Evolutionary conservation across 2,888 invertebrate genomes (phyloP).

Genomic region (Atrina japonica): DNA sequence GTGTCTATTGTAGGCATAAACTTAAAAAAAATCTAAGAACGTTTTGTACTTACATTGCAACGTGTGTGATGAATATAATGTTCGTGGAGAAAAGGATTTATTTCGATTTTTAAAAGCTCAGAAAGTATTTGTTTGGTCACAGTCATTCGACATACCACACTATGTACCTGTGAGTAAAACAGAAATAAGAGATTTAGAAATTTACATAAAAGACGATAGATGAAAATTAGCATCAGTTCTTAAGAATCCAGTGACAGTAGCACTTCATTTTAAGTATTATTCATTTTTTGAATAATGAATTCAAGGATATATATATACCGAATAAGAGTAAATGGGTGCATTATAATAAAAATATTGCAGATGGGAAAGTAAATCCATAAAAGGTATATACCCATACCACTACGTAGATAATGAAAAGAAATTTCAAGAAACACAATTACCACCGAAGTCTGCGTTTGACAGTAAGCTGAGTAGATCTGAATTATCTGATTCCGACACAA

Average conservation of each 20-base stretch:
- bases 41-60: slow-evolving; percentile 23
- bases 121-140: slow-evolving; percentile 8
- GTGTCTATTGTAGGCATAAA: slow-evolving; percentile 11
- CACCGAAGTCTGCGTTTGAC: no score
- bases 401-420: neutral
- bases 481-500: slow-evolving; percentile 35
- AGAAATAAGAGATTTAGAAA: slow-evolving; percentile 26
- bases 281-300: no score
- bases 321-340: no score
- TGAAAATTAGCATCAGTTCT: slow-evolving; percentile 27
- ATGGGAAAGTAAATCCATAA: slow-evolving; percentile 11
- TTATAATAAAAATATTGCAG: no score
- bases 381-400: slow-evolving; percentile 42
- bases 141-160: slow-evolving; percentile 8
- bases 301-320: no score
- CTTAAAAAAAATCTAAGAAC: neutral
- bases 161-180: slow-evolving; percentile 26
- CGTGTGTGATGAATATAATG: slow-evolving; percentile 26
- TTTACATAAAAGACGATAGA: slow-evolving; percentile 24
- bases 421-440: slow-evolving; percentile 11
- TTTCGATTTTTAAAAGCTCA: neutral
- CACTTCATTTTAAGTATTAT: slow-evolving; percentile 32
- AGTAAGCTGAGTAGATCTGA: no score
- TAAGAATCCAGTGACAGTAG: slow-evolving; percentile 19
- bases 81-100: slow-evolving; percentile 11